Base-by-base conservation (phyloP, 1,140 invertebrate genomes). In the Leguminivora glycinivorella region DNA sequence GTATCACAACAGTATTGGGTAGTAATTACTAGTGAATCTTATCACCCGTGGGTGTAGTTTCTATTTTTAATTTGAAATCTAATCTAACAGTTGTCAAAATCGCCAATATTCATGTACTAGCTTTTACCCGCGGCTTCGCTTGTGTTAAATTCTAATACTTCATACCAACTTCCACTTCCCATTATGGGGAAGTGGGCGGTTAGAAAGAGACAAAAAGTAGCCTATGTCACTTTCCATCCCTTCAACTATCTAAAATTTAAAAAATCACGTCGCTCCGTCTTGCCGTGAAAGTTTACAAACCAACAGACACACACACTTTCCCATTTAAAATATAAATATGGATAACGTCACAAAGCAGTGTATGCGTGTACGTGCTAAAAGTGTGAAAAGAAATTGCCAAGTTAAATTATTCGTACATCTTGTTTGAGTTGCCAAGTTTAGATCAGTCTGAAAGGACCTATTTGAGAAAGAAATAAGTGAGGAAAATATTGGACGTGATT, bases 41-140 rank as follows among this genome's bases (percentile, higher is more conserved):
- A 52, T 52, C 17, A 52, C 10, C 19, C 19, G 47, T 52, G 47
- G 47, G 47, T 52, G 47, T 52, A 52, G 47, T 52, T 52, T 52
- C 47, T n/a, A 52, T 52, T 52, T 52, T 22, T 17, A 52, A 38
- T 38, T 38, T 38, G 19, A 52, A n/a, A 52, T n/a, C 9, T 3
- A 0, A 52, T 52, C 47, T 52, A 52, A 19, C 6, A 52, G n/a
- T 52, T 52, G 47, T 14, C 14, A 19, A n/a, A 22, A 52, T 52
- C 4, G 4, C 5, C 47, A 52, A 52, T 52, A 52, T 52, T 52
- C 17, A 52, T 10, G 22, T 9, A n/a, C n/a, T n/a, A n/a, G n/a
- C n/a, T n/a, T n/a, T n/a, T n/a, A n/a, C n/a, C n/a, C n/a, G n/a
- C n/a, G n/a, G n/a, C n/a, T n/a, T n/a, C n/a, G n/a, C n/a, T n/a